phyloP scores from a whole-genome alignment of 2,888 invertebrate species.

The Nomada fucata region DNA sequence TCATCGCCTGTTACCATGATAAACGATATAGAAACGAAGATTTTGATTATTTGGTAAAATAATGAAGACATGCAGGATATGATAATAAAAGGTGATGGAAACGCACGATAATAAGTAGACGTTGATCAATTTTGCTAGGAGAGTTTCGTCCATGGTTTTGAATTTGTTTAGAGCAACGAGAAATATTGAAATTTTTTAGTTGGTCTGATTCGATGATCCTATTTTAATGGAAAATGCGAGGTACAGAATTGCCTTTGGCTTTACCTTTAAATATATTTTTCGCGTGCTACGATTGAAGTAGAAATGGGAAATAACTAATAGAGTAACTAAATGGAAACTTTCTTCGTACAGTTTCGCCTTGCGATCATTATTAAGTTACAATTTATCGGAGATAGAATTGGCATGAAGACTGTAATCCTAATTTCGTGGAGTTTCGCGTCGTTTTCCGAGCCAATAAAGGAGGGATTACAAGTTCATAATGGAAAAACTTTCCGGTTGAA shows the following conservation, averaged over 20 bases:
- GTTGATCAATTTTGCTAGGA: no score
- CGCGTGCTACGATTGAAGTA: no score
- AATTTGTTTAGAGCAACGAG: no score
- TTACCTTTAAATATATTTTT: no score
- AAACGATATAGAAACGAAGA: background rate
- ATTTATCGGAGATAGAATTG: slow-evolving; percentile 13
- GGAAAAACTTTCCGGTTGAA: slow-evolving; percentile 22
- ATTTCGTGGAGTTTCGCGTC: slow-evolving; percentile 7
- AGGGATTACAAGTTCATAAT: slow-evolving; percentile 36
- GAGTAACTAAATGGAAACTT: slow-evolving; percentile 1
- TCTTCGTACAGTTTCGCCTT: background rate
- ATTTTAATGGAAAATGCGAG: no score
- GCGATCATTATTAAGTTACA: slow-evolving; percentile 14
- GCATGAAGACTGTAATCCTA: slow-evolving; percentile 16
- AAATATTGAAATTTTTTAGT: no score
- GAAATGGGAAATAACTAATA: no score
- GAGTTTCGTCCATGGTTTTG: no score
- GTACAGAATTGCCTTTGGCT: no score
- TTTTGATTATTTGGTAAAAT: background rate
- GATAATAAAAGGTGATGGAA: no score
- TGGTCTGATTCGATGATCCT: no score
- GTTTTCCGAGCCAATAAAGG: slow-evolving; percentile 12
- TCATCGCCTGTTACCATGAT: background rate
- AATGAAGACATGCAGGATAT: background rate
- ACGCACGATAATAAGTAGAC: no score